Conservation (phyloP, 2,113 vertebrate genomes). For the Dissostichus mawsoni region DNA sequence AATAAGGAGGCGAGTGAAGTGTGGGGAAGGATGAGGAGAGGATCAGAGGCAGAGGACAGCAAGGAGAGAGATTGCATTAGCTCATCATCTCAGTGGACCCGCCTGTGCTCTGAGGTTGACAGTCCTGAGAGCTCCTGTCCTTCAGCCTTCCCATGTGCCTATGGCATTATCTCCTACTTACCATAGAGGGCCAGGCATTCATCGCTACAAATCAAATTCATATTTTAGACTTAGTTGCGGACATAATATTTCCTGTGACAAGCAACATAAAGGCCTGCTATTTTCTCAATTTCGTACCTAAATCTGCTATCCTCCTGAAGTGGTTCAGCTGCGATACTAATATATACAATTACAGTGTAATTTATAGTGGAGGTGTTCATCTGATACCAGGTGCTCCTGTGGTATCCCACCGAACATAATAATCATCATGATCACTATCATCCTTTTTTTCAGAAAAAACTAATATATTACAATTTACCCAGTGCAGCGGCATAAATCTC, state of each 20-base stretch:
- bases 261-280: not conserved
- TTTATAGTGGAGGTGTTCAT: not conserved
- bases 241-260: slow-evolving; percentile 32
- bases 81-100: slow-evolving; percentile 67
- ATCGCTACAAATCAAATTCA: slow-evolving; percentile 29
- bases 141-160: slow-evolving; percentile 62
- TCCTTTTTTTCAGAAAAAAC: not conserved
- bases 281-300: slow-evolving; percentile 28
- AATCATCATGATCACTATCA: not conserved
- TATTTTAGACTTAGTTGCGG: slow-evolving; percentile 19
- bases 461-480: not conserved
- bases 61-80: slow-evolving; percentile 67
- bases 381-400: not conserved
- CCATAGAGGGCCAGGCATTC: slow-evolving; percentile 45
- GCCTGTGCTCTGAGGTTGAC: slow-evolving; percentile 67
- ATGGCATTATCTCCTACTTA: slow-evolving; percentile 69
- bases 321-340: not conserved
- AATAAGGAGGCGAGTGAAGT: slow-evolving; percentile 53
- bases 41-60: slow-evolving; percentile 68
- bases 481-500: not conserved
- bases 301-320: slow-evolving; percentile 21
- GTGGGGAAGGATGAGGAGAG: slow-evolving; percentile 51
- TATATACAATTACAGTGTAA: not conserved
- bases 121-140: slow-evolving; percentile 71
- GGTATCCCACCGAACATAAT: not conserved